Conservation (phyloP, 2,888 invertebrate species). For the Rosalia funebris region DNA sequence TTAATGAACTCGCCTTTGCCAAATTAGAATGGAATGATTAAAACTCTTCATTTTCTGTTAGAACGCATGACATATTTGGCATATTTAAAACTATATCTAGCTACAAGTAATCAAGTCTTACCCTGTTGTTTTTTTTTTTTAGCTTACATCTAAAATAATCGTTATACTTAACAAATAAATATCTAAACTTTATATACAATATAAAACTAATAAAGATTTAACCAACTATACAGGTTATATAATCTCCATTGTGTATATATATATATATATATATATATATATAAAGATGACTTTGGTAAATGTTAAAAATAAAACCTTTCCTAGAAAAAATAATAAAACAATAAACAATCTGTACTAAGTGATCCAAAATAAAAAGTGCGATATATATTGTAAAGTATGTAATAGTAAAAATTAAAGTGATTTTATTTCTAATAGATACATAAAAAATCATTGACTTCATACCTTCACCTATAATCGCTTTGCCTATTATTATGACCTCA, state of each 20-base stretch:
- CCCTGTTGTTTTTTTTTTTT: constrained; percentile 43
- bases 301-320: constrained; percentile 13
- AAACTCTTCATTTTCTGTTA: background rate
- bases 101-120: constrained; percentile 33
- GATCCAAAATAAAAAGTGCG: constrained; percentile 15
- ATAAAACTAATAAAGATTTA: constrained; percentile 23
- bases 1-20: background rate
- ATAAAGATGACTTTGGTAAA: constrained; percentile 23
- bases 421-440: constrained; percentile 19
- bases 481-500: background rate
- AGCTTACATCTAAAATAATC: constrained; percentile 20
- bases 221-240: constrained; percentile 43
- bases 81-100: constrained; percentile 20
- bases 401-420: constrained; percentile 16
- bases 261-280: constrained; percentile 24
- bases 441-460: constrained; percentile 37
- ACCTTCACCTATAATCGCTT: constrained; percentile 12
- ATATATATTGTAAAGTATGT: constrained; percentile 21
- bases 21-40: constrained; percentile 15
- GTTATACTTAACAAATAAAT: constrained; percentile 27
- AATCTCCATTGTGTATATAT: too few species aligned
- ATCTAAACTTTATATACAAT: constrained; percentile 17
- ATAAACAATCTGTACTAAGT: constrained; percentile 16
- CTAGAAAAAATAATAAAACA: constrained; percentile 1
- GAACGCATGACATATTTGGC: constrained; percentile 5